These are phyloP conservation scores for Gymnocypris eckloni DNA, from an alignment of 2,797 vertebrate genomes.

Conservation along the genomic window DNA sequence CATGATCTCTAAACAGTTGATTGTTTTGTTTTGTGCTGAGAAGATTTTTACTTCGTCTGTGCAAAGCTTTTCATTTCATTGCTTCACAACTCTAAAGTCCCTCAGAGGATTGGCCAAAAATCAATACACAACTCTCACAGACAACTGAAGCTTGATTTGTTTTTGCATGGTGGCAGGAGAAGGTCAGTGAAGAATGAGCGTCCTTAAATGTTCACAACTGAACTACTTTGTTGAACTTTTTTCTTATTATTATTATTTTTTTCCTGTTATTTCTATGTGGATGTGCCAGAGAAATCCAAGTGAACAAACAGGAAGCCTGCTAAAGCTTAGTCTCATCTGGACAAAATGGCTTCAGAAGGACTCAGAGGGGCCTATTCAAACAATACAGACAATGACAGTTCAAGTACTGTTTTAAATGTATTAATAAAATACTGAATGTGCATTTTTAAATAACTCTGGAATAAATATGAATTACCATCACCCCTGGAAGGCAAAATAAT, in stretches of 20 bases:
- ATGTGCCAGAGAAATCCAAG: conserved; percentile 47
- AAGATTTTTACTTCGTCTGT: conserved; percentile 47
- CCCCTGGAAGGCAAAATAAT: background rate
- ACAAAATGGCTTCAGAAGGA: conserved; percentile 69
- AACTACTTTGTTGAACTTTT: conserved; percentile 38
- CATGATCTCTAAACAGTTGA: background rate
- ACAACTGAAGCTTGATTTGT: conserved; percentile 66
- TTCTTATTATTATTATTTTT: conserved; percentile 26
- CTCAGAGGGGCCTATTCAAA: conserved; percentile 64
- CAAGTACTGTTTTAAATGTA: background rate
- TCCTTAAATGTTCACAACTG: conserved; percentile 49
- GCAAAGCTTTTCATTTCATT: conserved; percentile 52
- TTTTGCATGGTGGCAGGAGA: conserved; percentile 60
- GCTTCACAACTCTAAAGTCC: conserved; percentile 40
- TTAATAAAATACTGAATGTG: background rate
- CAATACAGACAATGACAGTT: background rate
- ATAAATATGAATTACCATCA: background rate
- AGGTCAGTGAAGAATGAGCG: conserved; percentile 59
- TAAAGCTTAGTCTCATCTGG: conserved; percentile 54
- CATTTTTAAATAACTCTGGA: background rate
- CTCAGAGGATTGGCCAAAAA: conserved; percentile 53
- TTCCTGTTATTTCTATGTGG: conserved; percentile 27
- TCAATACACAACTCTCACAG: conserved; percentile 65
- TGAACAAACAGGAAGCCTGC: conserved; percentile 19
- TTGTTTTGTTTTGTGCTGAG: conserved; percentile 15